Evolutionary conservation across 2,888 invertebrate species (phyloP), one percentile per base, ranked within the genome.

Genomic region (Conus canariensis): DNA sequence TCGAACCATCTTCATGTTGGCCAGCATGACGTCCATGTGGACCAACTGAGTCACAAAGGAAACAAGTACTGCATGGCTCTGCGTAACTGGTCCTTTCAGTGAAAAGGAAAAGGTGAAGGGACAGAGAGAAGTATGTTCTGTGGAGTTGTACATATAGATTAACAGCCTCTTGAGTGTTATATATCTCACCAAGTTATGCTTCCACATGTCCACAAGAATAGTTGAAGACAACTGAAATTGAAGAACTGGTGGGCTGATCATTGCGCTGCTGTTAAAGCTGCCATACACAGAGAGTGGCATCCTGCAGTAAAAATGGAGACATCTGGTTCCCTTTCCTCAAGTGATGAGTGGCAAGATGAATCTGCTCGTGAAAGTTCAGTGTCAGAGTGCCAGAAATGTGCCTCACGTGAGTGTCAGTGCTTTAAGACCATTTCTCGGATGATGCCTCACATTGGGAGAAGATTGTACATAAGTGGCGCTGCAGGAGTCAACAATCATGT

Each of bases 401-500:
- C 1, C 1, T 22, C 25, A 12, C 12, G 77, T 14, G 77, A 12
- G 9, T 30, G 30, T 58, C 2, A 56, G 12, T 6, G 60, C 60
- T 25, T 25, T 60, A 59, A 25, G 85, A n/a, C 59, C 12, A 60
- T 60, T 4, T 7, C 9, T 12, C 67, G 87, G 25, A 59, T 83
- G 80, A 88, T 93, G 25, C 91, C 94, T 45, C 88, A 92, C 86
- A 91, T 94, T 9, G 93, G 93, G 8, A 91, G 92, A 59, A 90
- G 92, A 25, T 59, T 94, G 16, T 94, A 89, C 90, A 89, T 94
- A 12, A 92, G 92, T 90, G 94, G 94, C 1, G 83, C 93, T n/a
- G 92, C 92, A 5, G 93, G 92, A 64, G 92, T 94, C 19, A 93
- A 90, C 6, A 88, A 88, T 70, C 91, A 92, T n/a, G 91, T 91